Percentiles rank a stretch among this genome's conserved stretches.
These are phyloP conservation scores for Brachionus koreanus DNA, from an alignment of 1,140 invertebrate genomes.

Conservation along the genomic window DNA sequence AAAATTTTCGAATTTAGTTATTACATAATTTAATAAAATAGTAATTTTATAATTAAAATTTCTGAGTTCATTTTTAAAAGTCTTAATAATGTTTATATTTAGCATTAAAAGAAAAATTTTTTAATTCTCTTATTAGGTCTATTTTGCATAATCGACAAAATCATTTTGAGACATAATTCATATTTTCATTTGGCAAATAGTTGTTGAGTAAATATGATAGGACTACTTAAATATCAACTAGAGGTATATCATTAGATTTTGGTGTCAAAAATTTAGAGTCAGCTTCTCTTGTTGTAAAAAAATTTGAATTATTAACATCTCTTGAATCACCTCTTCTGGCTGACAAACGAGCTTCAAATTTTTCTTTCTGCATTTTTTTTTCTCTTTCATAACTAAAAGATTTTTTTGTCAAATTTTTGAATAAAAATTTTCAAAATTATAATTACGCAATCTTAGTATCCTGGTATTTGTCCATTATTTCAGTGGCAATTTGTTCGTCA, in stretches of 20 bases:
- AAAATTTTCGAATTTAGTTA: no score
- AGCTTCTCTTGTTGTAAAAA: background rate
- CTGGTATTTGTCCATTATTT: conserved; percentile 37
- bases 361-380: conserved; percentile 19
- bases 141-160: background rate
- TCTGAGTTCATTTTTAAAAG: no score
- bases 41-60: no score
- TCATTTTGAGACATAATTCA: background rate
- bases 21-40: no score
- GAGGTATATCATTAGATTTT: conserved; percentile 5
- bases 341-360: conserved; percentile 40
- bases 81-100: no score
- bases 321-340: background rate
- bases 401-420: background rate
- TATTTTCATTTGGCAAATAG: background rate
- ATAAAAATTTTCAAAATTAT: background rate
- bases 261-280: background rate
- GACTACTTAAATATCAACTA: conserved; percentile 6
- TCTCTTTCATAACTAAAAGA: conserved; percentile 12
- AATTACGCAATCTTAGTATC: conserved; percentile 26
- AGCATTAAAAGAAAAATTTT: background rate
- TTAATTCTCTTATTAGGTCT: background rate
- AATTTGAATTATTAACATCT: conserved; percentile 1
- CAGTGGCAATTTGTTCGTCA: conserved; percentile 15
- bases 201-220: background rate